phyloP scores from a whole-genome alignment of 1,140 invertebrate genomes.

The Drosophila subpulchrella region DNA sequence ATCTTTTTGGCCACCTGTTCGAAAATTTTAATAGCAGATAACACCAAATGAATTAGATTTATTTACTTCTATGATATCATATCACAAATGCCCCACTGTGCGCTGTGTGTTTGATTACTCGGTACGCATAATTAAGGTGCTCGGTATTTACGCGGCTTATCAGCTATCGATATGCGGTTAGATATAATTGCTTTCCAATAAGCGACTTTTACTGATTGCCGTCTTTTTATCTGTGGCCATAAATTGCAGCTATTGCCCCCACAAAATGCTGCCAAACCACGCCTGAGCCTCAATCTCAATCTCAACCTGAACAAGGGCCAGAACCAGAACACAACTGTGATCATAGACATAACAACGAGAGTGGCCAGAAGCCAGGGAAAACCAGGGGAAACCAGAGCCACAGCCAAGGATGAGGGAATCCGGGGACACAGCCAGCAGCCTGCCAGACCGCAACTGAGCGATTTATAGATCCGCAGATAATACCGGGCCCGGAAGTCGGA shows the following conservation, averaged over 20 bases:
- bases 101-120: slow-evolving; percentile 7
- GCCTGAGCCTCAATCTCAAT: slow-evolving; percentile 63
- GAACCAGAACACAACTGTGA: slow-evolving; percentile 69
- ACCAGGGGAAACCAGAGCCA: slow-evolving; percentile 17
- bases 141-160: slow-evolving; percentile 54
- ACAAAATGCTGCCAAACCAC: slow-evolving; percentile 76
- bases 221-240: neutral
- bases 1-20: no score
- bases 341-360: slow-evolving; percentile 69
- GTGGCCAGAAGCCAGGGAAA: slow-evolving; percentile 13
- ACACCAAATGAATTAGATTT: no score
- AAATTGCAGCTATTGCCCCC: slow-evolving; percentile 61
- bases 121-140: slow-evolving; percentile 37
- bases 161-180: slow-evolving; percentile 17
- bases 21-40: no score
- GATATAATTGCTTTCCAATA: slow-evolving; percentile 37
- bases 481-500: slow-evolving; percentile 39
- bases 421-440: slow-evolving; percentile 36
- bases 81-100: slow-evolving; percentile 3
- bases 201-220: slow-evolving; percentile 15
- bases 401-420: slow-evolving; percentile 45
- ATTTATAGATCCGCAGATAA: slow-evolving; percentile 62
- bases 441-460: slow-evolving; percentile 60
- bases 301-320: slow-evolving; percentile 32
- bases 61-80: neutral